Conservation (phyloP, 2,113 vertebrate genomes). For the Neopipo cinnamomea region DNA sequence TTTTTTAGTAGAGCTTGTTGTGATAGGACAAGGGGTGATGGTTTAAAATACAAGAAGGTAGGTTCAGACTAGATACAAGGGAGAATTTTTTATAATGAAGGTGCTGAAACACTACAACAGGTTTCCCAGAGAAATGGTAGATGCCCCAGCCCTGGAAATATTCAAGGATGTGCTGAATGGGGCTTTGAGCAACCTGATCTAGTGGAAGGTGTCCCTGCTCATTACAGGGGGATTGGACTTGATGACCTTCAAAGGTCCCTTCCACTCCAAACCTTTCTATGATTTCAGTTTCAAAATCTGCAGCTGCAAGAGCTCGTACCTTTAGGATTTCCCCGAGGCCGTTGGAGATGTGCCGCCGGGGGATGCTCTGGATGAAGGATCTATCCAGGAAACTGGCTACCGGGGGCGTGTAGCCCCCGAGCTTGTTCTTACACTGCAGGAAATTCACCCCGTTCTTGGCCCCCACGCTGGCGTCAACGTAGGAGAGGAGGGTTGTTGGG, state of each 20-base stretch:
- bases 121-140: not conserved
- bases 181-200: not conserved
- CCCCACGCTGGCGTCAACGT: slow-evolving; percentile 80
- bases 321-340: slow-evolving; percentile 85
- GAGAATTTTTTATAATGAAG: not conserved
- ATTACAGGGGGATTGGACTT: fast-evolving
- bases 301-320: slow-evolving; percentile 38
- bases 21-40: not conserved
- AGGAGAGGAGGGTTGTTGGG: slow-evolving; percentile 82
- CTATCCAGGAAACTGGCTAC: slow-evolving; percentile 78
- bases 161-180: no score
- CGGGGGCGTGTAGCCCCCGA: slow-evolving; percentile 79
- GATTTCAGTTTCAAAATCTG: not conserved
- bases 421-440: slow-evolving; percentile 84
- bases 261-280: not conserved
- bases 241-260: not conserved
- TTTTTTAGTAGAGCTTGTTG: not conserved
- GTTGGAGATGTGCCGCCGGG: slow-evolving; percentile 80
- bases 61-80: not conserved
- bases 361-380: slow-evolving; percentile 79
- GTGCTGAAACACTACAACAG: not conserved
- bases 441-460: slow-evolving; percentile 85
- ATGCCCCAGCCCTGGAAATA: not conserved
- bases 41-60: not conserved
- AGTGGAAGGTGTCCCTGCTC: not conserved